These are phyloP conservation scores for Epinephelus coioides DNA, from an alignment of 2,797 vertebrate genomes.

Conservation along the genomic window DNA sequence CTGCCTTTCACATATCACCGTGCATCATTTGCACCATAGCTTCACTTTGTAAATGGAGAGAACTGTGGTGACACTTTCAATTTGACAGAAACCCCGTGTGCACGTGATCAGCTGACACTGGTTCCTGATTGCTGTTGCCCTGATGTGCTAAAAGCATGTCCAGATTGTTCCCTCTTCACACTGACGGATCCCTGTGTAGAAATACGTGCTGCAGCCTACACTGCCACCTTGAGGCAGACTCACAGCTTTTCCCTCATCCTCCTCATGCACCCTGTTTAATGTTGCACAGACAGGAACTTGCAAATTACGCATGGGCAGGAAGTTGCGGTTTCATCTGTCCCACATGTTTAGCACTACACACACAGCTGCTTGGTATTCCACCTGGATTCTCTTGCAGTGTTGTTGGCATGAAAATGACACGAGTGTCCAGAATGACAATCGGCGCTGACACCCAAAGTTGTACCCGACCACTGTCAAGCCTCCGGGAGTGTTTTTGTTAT, in stretches of 20 bases:
- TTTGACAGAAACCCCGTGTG: slow-evolving; percentile 73
- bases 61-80: slow-evolving; percentile 80
- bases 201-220: slow-evolving; percentile 68
- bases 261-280: slow-evolving; percentile 32
- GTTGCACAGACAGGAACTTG: slow-evolving; percentile 29
- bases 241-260: slow-evolving; percentile 7
- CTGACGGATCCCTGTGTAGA: slow-evolving; percentile 50
- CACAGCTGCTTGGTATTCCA: slow-evolving; percentile 18
- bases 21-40: slow-evolving; percentile 73
- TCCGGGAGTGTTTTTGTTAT: slow-evolving; percentile 57
- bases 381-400: background rate
- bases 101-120: slow-evolving; percentile 73
- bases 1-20: slow-evolving; percentile 65
- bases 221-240: slow-evolving; percentile 79
- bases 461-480: slow-evolving; percentile 56
- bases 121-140: slow-evolving; percentile 74
- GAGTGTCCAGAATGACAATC: slow-evolving; percentile 10
- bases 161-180: slow-evolving; percentile 65
- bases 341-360: slow-evolving; percentile 1
- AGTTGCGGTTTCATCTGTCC: slow-evolving; percentile 26
- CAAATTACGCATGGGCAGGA: slow-evolving; percentile 24
- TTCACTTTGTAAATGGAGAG: slow-evolving; percentile 70
- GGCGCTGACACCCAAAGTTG: slow-evolving; percentile 5
- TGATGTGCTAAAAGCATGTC: slow-evolving; percentile 69
- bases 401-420: slow-evolving; percentile 17